A percentile compares a stretch with the other conserved stretches of the same genome.
phyloP scores from a whole-genome alignment of 1,140 invertebrate species.

The Pteromalus puparum region DNA sequence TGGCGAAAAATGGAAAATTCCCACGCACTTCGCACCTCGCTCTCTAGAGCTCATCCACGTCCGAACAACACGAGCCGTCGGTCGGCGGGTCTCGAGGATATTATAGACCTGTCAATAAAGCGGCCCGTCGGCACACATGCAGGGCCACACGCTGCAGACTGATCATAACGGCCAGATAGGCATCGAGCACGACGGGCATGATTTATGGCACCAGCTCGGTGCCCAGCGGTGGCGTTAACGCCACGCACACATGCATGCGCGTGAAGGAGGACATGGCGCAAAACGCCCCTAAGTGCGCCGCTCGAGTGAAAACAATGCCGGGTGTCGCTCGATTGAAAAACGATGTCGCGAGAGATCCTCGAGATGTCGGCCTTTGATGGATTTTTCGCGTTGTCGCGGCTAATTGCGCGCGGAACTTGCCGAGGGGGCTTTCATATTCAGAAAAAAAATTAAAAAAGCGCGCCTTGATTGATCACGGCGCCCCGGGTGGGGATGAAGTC shows the following conservation, averaged over 20 bases:
- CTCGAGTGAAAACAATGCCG: slow-evolving; percentile 25
- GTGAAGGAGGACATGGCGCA: slow-evolving; percentile 16
- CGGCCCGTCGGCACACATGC: slow-evolving; percentile 32
- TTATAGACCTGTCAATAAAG: slow-evolving; percentile 63
- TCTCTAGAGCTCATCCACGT: neutral
- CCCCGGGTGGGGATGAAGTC: neutral
- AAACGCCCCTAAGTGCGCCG: slow-evolving; percentile 16
- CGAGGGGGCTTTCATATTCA: neutral
- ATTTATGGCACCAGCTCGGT: slow-evolving; percentile 58
- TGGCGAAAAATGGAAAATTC: too few species aligned
- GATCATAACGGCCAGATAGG: slow-evolving; percentile 58
- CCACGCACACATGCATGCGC: slow-evolving; percentile 24
- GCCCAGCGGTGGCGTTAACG: slow-evolving; percentile 46
- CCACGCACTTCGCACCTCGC: too few species aligned
- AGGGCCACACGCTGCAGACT: neutral
- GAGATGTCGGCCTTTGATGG: slow-evolving; percentile 4
- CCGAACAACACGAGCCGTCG: neutral
- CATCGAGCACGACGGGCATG: slow-evolving; percentile 55
- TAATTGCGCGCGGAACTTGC: neutral
- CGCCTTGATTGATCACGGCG: slow-evolving; percentile 10
- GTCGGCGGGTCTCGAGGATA: slow-evolving; percentile 44
- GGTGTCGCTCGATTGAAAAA: slow-evolving; percentile 25
- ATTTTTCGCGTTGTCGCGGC: slow-evolving; percentile 20
- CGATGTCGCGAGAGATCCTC: slow-evolving; percentile 12
- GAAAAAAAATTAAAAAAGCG: neutral